Conservation (phyloP, 2,797 vertebrate genomes). For the Okamejei kenojei region DNA sequence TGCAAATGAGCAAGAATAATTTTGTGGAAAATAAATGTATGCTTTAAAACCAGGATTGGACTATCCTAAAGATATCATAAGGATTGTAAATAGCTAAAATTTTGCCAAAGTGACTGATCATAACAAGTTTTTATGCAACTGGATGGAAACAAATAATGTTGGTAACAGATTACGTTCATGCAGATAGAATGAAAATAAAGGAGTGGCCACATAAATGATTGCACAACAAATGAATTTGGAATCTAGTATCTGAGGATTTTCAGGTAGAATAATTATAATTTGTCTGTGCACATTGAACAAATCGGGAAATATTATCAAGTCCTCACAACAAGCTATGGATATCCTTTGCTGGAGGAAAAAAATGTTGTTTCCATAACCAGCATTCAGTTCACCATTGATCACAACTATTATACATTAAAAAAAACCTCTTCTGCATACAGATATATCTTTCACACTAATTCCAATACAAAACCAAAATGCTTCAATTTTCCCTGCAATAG, state of each 20-base stretch:
- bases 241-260: neutral
- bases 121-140: neutral
- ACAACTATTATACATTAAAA: neutral
- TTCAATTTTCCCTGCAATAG: neutral
- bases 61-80: neutral
- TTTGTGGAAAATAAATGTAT: neutral
- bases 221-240: neutral
- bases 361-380: neutral
- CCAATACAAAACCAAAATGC: neutral
- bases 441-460: neutral
- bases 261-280: neutral
- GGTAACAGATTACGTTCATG: neutral
- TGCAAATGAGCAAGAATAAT: neutral
- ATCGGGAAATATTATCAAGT: neutral
- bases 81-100: neutral
- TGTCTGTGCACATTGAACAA: neutral
- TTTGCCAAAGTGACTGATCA: neutral
- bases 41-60: neutral
- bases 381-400: constrained; percentile 13
- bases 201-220: neutral
- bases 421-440: neutral
- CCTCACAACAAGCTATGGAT: neutral
- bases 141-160: neutral
- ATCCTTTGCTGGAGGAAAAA: neutral
- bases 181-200: neutral